These are phyloP conservation scores for Ceratina australensis DNA, from an alignment of 1,140 invertebrate genomes.

Conservation along the genomic window DNA sequence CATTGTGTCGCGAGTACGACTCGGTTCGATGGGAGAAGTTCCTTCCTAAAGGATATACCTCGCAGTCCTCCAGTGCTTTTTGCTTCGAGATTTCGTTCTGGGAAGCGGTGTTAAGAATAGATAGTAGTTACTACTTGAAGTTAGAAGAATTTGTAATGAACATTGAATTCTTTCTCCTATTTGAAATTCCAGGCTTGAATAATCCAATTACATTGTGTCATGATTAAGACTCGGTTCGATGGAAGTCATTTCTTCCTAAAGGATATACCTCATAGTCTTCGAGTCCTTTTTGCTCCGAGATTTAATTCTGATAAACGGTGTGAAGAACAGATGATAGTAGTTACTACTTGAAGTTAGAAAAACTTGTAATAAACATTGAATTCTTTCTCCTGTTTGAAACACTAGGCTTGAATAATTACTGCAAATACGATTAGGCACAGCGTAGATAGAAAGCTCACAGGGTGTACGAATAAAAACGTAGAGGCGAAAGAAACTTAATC, in stretches of 20 bases:
- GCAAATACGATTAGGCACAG: neutral
- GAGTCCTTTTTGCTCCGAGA: too few relatives aligned
- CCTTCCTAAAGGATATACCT: conserved; percentile 8
- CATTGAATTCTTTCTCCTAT: too few relatives aligned
- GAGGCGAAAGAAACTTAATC: conserved; percentile 5
- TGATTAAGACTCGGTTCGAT: neutral
- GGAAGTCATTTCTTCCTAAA: neutral
- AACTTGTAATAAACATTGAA: too few relatives aligned
- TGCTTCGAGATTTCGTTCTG: too few relatives aligned
- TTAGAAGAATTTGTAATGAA: too few relatives aligned
- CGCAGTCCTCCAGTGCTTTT: too few relatives aligned
- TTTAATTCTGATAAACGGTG: too few relatives aligned
- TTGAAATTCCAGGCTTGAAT: conserved; percentile 9
- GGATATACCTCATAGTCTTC: neutral
- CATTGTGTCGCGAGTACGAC: conserved; percentile 63
- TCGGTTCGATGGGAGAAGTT: neutral
- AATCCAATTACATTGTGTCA: conserved; percentile 77
- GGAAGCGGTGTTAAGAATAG: too few relatives aligned
- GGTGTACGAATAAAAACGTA: neutral
- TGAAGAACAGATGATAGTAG: too few relatives aligned
- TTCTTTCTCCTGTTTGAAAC: too few relatives aligned
- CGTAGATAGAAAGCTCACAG: neutral
- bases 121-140: too few relatives aligned
- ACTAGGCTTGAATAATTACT: neutral
- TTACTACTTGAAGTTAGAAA: too few relatives aligned